Percentiles rank a stretch among this genome's conserved stretches.
These are phyloP conservation scores for Larimichthys crocea DNA, from an alignment of 2,113 vertebrate genomes.

Conservation along the genomic window DNA sequence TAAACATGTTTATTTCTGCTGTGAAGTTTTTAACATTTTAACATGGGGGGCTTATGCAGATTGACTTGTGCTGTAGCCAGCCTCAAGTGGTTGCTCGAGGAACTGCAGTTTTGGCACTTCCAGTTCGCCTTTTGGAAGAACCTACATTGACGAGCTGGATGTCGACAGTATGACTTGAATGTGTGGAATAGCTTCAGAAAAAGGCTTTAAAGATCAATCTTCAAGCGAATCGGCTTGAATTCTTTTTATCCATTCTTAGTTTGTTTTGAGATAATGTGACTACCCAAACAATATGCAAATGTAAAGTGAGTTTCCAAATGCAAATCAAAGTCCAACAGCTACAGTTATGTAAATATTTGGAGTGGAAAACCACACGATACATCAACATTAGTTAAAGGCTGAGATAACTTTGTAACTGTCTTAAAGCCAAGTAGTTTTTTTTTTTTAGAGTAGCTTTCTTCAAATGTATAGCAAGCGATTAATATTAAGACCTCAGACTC, in stretches of 20 bases:
- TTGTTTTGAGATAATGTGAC: neutral
- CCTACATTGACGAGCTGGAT: neutral
- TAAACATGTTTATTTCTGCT: too few relatives aligned
- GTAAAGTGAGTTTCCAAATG: neutral
- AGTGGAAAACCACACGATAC: neutral
- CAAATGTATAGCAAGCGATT: too few relatives aligned
- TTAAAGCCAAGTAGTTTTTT: neutral
- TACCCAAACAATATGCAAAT: conserved; percentile 5
- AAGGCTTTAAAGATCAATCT: neutral
- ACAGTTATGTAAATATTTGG: conserved; percentile 1
- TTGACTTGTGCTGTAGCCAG: too few relatives aligned
- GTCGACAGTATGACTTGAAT: neutral
- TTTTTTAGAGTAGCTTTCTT: too few relatives aligned
- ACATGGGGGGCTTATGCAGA: too few relatives aligned
- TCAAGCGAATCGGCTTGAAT: neutral
- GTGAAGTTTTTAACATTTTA: neutral
- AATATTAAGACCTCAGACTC: neutral
- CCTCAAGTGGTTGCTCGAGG: too few relatives aligned
- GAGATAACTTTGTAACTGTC: neutral
- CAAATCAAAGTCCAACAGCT: neutral
- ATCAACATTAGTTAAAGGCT: neutral
- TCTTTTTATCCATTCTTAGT: neutral
- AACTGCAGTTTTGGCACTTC: too few relatives aligned
- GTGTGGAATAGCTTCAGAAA: neutral
- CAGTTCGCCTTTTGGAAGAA: too few relatives aligned